Evolutionary conservation across 1,140 invertebrate genomes (phyloP), one percentile per base, ranked within the genome.

Genomic region (Caerostris darwini): DNA sequence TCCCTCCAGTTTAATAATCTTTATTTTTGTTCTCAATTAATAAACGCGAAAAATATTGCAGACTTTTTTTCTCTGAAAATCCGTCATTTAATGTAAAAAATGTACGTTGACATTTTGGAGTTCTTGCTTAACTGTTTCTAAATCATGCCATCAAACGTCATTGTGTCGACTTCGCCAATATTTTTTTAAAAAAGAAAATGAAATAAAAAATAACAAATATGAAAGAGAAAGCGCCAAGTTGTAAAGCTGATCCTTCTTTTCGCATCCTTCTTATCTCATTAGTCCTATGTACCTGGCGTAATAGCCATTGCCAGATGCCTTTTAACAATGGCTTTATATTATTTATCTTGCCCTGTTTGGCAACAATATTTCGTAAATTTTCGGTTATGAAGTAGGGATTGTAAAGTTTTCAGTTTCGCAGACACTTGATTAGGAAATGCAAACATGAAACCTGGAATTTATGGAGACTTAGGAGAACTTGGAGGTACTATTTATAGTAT

Each of bases 381-480:
- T 92, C 57, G 54, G 71, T 83, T 90, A n/a, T 61, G 90, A 92
- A 56, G 77, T 92, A 59, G 58, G 17, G 90, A 77, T 92, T 57
- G 67, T 92, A 64, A 92, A 92, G 56, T 82, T 92, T 56, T 50
- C 12, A n/a, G 61, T 83, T 92, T 83, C 67, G 17, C 53, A 83
- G 71, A 82, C 69, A 83, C 59, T 77, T 83, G 83, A 92, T 92
- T 92, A 83, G 81, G 77, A 58, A 64, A 89, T 64, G 90, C 58
- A 6, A 92, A 8, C 81, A 93, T 93, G 92, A 93, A 81, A 88
- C 92, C 92, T 87, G 92, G 92, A 77, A 67, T 87, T 17, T 93
- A 87, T 61, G 92, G 92, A 54, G 92, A 93, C 81, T 82, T 93
- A 10, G 85, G 69, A 56, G 67, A 88, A 53, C 50, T 77, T 19